Percentiles rank a stretch among this genome's conserved stretches.
Evolutionary conservation across 2,888 invertebrate species (phyloP).

Genomic region (Notodonta dromedarius): DNA sequence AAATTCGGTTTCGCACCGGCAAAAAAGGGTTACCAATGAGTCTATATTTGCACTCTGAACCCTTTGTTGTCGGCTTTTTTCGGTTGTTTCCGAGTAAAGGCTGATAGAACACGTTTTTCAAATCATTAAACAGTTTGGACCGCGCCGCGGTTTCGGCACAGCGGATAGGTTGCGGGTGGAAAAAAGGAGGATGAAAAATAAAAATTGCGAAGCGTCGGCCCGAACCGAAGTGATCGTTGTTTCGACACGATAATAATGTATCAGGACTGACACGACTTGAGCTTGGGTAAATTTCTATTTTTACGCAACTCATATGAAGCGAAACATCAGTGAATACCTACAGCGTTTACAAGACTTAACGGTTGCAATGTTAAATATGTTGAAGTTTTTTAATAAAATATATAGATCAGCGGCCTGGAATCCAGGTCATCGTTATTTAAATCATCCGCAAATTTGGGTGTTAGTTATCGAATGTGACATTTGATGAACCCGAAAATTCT

Average conservation of each 20-base stretch:
- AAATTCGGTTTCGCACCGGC: slow-evolving; percentile 12
- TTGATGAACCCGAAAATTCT: too few relatives aligned
- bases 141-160: slow-evolving; percentile 70
- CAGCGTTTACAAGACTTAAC: too few relatives aligned
- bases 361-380: too few relatives aligned
- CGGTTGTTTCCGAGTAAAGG: slow-evolving; percentile 82
- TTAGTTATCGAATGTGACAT: too few relatives aligned
- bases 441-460: too few relatives aligned
- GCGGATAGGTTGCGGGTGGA: slow-evolving; percentile 49
- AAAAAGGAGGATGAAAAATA: slow-evolving; percentile 49
- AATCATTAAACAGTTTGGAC: slow-evolving; percentile 84
- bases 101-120: slow-evolving; percentile 85
- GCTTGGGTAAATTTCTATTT: slow-evolving; percentile 9
- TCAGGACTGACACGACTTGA: slow-evolving; percentile 44
- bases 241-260: slow-evolving; percentile 62
- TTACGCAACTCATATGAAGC: too few relatives aligned
- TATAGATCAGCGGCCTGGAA: too few relatives aligned
- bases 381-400: too few relatives aligned
- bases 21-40: slow-evolving; percentile 51
- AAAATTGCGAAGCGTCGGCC: slow-evolving; percentile 61
- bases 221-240: slow-evolving; percentile 67
- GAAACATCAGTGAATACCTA: too few relatives aligned
- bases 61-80: slow-evolving; percentile 82
- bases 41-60: slow-evolving; percentile 81
- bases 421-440: too few relatives aligned